phyloP scores from a whole-genome alignment of 2,113 vertebrate species.

The Nymphicus hollandicus region DNA sequence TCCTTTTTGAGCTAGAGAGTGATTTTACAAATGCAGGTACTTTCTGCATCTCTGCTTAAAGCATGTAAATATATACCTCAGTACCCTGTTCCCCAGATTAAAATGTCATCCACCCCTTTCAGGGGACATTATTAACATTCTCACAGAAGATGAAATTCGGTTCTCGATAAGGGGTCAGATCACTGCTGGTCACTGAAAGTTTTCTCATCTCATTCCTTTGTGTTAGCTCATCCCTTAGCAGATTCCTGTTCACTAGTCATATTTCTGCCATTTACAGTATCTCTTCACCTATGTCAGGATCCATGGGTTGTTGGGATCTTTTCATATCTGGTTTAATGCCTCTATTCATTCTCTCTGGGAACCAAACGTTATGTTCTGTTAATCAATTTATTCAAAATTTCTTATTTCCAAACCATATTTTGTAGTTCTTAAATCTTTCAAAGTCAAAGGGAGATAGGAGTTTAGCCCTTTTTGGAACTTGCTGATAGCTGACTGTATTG shows the following conservation, averaged over 20 bases:
- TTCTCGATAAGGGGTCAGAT: not conserved
- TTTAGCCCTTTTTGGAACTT: not conserved
- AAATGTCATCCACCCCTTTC: not conserved
- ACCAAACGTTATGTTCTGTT: not conserved
- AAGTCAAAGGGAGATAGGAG: not conserved
- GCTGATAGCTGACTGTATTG: not conserved
- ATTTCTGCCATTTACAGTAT: not conserved
- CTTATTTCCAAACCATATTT: not conserved
- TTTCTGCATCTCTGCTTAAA: not conserved
- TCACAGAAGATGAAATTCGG: not conserved
- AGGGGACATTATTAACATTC: not conserved
- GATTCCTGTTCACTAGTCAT: not conserved
- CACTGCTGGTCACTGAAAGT: not conserved
- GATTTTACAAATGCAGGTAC: not conserved
- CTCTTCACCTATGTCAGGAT: not conserved
- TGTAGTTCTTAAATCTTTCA: not conserved
- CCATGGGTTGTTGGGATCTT: not conserved
- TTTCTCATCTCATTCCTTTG: not conserved
- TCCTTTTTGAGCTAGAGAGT: not conserved
- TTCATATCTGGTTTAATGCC: not conserved
- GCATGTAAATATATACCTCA: not conserved
- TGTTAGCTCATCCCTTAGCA: accelerated
- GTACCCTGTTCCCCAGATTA: not conserved
- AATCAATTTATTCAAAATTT: not conserved
- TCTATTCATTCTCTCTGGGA: not conserved